Conservation (phyloP, 2,888 invertebrate species). For the Zonitis immaculata region DNA sequence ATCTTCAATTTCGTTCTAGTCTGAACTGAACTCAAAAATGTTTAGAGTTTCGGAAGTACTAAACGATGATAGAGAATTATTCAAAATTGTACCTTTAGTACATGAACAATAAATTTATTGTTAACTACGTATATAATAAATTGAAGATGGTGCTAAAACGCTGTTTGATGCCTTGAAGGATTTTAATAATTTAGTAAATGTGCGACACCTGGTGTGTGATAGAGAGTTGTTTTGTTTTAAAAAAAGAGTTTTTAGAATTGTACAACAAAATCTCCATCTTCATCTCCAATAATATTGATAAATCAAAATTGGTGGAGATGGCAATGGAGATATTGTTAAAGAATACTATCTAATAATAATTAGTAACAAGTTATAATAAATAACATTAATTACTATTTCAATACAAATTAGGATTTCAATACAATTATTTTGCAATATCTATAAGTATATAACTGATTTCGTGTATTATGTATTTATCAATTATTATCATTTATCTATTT, state of each 20-base stretch:
- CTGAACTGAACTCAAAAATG: conserved; percentile 30
- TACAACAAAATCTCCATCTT: background rate
- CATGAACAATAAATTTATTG: conserved; percentile 39
- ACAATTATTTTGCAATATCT: background rate
- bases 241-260: background rate
- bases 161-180: conserved; percentile 44
- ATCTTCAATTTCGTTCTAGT: no score
- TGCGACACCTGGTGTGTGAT: conserved; percentile 33
- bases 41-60: conserved; percentile 10
- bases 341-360: background rate
- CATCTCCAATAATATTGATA: background rate
- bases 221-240: background rate
- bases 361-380: background rate
- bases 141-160: conserved; percentile 48
- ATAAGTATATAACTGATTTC: background rate
- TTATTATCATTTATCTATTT: background rate
- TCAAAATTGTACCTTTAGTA: conserved; percentile 42
- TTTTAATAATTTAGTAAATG: conserved; percentile 22
- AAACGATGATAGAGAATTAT: conserved; percentile 14
- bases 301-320: no score
- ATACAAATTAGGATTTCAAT: background rate
- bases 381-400: no score
- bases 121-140: conserved; percentile 40
- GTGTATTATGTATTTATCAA: background rate
- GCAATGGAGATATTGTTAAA: background rate